Evolutionary conservation across 1,140 invertebrate genomes (phyloP).

Genomic region (Meloidogyne exigua): DNA sequence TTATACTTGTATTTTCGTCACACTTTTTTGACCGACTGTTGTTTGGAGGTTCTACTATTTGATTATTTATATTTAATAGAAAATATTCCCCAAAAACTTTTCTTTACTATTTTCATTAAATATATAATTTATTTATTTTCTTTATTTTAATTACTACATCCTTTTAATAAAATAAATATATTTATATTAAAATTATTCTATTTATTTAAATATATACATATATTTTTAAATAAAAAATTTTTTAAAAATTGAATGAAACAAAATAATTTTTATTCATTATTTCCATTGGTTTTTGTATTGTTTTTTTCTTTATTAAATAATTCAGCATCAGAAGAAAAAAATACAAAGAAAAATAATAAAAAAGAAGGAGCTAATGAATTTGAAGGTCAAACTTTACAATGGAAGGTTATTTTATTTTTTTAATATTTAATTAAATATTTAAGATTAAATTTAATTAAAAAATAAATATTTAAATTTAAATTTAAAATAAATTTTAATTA

Average conservation of each 20-base stretch:
- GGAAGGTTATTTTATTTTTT: slow-evolving; percentile 29
- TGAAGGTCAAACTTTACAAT: slow-evolving; percentile 44
- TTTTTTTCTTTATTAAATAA: background rate
- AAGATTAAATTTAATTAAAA: background rate
- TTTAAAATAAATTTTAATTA: too few relatives aligned
- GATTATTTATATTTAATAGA: background rate
- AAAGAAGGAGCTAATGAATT: slow-evolving; percentile 24
- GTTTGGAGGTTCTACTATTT: background rate
- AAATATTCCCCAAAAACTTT: background rate
- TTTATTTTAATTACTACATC: background rate
- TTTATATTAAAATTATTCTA: too few relatives aligned
- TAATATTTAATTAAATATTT: too few relatives aligned
- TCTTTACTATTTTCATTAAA: background rate
- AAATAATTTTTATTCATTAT: slow-evolving; percentile 11
- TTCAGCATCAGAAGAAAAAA: background rate
- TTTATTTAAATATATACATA: too few relatives aligned
- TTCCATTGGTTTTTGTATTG: background rate
- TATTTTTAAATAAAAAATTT: too few relatives aligned
- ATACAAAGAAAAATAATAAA: slow-evolving; percentile 6
- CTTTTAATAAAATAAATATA: too few relatives aligned
- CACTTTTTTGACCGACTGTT: slow-evolving; percentile 1
- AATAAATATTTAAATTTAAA: too few relatives aligned
- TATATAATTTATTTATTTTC: background rate
- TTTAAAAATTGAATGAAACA: background rate
- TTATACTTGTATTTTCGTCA: background rate